A percentile compares a stretch with the other conserved stretches of the same genome.
phyloP scores from a whole-genome alignment of 2,888 invertebrate genomes.

The Melipona bicolor region DNA sequence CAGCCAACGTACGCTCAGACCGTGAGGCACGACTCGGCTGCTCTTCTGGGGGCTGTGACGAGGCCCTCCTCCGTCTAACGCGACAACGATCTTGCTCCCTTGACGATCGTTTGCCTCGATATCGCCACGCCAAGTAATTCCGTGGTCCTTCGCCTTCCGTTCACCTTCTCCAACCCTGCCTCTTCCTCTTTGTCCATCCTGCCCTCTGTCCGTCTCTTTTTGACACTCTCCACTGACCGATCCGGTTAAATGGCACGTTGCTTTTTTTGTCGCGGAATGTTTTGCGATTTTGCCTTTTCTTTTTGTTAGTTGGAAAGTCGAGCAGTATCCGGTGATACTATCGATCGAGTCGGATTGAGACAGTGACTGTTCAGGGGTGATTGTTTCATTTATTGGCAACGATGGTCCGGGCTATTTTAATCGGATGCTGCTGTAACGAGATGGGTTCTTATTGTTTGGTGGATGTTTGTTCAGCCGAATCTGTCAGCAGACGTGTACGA shows the following conservation, averaged over 20 bases:
- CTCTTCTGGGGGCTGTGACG: slow-evolving; percentile 62
- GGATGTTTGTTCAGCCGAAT: too few relatives aligned
- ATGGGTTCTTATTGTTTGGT: too few relatives aligned
- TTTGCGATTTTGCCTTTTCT: too few relatives aligned
- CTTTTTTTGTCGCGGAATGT: neutral
- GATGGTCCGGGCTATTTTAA: neutral
- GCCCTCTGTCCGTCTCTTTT: neutral
- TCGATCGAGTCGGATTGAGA: neutral
- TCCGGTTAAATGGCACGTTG: slow-evolving; percentile 35
- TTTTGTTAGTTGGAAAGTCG: neutral
- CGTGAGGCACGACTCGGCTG: slow-evolving; percentile 37
- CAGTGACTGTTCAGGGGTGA: neutral
- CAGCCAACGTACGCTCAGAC: slow-evolving; percentile 7
- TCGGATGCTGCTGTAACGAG: neutral
- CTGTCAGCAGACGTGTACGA: neutral
- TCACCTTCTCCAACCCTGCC: slow-evolving; percentile 14
- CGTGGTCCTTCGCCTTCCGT: slow-evolving; percentile 19
- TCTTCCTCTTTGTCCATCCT: neutral
- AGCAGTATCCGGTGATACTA: rapidly evolving
- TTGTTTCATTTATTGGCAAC: too few relatives aligned
- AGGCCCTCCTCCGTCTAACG: slow-evolving; percentile 1
- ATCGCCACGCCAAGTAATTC: slow-evolving; percentile 59
- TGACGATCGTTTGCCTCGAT: slow-evolving; percentile 63
- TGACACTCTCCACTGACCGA: slow-evolving; percentile 12
- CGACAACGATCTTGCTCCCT: slow-evolving; percentile 65